Evolutionary conservation across 2,113 vertebrate species (phyloP).

Genomic region (Parotia lawesii): DNA sequence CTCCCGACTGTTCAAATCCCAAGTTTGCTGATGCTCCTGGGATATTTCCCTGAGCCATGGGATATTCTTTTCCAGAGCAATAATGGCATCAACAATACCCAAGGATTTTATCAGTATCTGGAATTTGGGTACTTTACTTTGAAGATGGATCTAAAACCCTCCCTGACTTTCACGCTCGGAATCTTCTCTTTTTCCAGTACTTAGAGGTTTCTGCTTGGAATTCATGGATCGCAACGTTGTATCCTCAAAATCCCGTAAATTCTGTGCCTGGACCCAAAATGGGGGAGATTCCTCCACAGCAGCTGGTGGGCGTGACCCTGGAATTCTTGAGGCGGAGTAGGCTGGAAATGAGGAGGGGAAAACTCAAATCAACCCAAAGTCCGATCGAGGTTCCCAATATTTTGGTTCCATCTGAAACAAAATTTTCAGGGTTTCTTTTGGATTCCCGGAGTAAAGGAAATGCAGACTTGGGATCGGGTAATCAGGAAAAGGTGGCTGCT

Average conservation of each 20-base stretch:
- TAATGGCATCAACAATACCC: fast-evolving
- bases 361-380: neutral
- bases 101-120: neutral
- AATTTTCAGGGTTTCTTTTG: neutral
- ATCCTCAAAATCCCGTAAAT: neutral
- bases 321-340: neutral
- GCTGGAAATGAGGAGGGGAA: neutral
- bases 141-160: neutral
- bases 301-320: neutral
- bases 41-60: neutral
- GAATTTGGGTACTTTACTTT: neutral
- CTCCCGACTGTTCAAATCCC: neutral
- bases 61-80: neutral
- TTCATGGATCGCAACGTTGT: neutral
- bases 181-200: neutral
- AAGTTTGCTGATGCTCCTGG: neutral
- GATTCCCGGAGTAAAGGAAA: neutral
- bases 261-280: neutral
- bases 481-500: neutral
- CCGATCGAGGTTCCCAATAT: neutral
- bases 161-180: neutral
- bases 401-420: neutral
- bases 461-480: neutral
- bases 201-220: neutral
- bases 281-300: neutral